phyloP scores from a whole-genome alignment of 2,888 invertebrate genomes.

The Elaeidobius kamerunicus region DNA sequence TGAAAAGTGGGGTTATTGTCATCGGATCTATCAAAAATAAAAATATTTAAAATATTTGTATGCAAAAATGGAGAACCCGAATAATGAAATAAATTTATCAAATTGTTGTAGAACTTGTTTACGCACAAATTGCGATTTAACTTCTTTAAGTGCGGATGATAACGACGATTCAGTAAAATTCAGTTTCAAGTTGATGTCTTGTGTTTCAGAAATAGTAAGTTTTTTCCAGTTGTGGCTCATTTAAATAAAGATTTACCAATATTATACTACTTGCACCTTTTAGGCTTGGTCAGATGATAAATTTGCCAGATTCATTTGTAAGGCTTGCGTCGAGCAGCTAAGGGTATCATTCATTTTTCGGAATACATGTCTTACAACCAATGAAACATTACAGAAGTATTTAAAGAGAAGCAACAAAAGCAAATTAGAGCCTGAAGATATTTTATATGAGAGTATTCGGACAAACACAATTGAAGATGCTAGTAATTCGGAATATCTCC shows the following conservation, averaged over 20 bases:
- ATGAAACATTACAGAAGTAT: slow-evolving; percentile 43
- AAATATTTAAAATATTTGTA: too few relatives aligned
- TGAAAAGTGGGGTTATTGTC: too few relatives aligned
- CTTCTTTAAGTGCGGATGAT: slow-evolving; percentile 43
- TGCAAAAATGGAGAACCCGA: too few relatives aligned
- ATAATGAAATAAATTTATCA: slow-evolving; percentile 41
- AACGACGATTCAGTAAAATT: slow-evolving; percentile 45
- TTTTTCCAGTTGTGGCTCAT: too few relatives aligned
- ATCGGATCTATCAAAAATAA: too few relatives aligned
- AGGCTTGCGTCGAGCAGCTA: slow-evolving; percentile 44
- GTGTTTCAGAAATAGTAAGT: slow-evolving; percentile 47
- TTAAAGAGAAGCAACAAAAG: slow-evolving; percentile 12
- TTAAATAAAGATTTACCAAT: too few relatives aligned
- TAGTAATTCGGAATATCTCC: slow-evolving; percentile 44
- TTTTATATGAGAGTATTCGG: slow-evolving; percentile 14
- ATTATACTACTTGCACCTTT: slow-evolving; percentile 20
- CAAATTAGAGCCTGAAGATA: slow-evolving; percentile 7
- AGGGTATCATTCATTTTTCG: slow-evolving; percentile 46
- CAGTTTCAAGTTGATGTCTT: slow-evolving; percentile 44
- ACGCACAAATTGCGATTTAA: slow-evolving; percentile 45
- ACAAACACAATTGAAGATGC: slow-evolving; percentile 37
- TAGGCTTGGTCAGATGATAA: slow-evolving; percentile 46
- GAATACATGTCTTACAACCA: slow-evolving; percentile 44
- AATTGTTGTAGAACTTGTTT: slow-evolving; percentile 47
- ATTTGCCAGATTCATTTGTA: slow-evolving; percentile 44